Base-by-base conservation (phyloP, 2,113 vertebrate genomes). In the Pao palembangensis region DNA sequence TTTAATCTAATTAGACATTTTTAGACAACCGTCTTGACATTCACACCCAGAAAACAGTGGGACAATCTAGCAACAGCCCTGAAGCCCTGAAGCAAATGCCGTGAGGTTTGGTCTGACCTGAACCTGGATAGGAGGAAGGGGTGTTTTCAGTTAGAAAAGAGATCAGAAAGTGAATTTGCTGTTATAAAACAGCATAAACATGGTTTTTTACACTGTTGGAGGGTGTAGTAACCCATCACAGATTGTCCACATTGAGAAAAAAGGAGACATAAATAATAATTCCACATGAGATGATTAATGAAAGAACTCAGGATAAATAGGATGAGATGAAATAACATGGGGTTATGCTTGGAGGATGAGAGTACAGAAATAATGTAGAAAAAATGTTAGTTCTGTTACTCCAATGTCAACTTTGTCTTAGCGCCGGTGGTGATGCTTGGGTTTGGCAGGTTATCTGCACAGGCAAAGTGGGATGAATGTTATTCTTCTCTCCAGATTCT, bases 231-330 rank as follows among this genome's bases (percentile, higher is more conserved):
- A 81, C 62, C 44, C 47, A 18, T 44, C 46, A 59, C 49, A 69
- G 47, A 64, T 50, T 58, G 60, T 55, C 18, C 81, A 70, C 42
- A 63, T 50, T 54, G 43, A 61, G 43, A 73, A 59, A 75, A 54
- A 56, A 47, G 21, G 21, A 23, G 56, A 57, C 51, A 61, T 60
- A 55, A 81, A 78, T 71, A 78, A 69, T 28, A 73, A 2, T 58
- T 67, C 69, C 69, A 79, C 78, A 46, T 57, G 57, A 38, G 48
- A 64, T 76, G 72, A 76, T 67, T 76, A 69, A 76, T n/a, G 19
- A n/a, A 46, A 49, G 42, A 55, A 51, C 21, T 52, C 58, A 47
- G 55, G 62, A 44, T 17, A 65, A 43, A 28, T 4, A 64, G 52
- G 59, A 55, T 50, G 41, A 54, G 42, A 20, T 38, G 20, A 77